Conservation (phyloP, 2,888 invertebrate species). For the Tetrapedia diversipes region DNA sequence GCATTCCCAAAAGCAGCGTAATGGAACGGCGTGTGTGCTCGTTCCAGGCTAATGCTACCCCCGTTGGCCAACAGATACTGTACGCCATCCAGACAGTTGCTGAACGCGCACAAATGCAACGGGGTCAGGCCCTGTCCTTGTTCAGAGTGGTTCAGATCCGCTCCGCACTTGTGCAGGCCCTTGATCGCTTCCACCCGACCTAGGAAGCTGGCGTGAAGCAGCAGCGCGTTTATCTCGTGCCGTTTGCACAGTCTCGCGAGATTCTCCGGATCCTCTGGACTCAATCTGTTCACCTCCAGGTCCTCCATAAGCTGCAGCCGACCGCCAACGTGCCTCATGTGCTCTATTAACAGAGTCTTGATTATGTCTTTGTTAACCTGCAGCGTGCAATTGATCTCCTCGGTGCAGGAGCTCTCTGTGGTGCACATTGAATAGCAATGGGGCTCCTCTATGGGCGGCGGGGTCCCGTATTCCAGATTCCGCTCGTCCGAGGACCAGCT, state of each 20-base stretch:
- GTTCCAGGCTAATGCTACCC: constrained; percentile 88
- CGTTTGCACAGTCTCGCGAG: constrained; percentile 86
- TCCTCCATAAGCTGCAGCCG: constrained; percentile 88
- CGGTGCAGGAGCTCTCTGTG: constrained; percentile 90
- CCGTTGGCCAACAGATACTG: constrained; percentile 88
- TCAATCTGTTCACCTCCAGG: constrained; percentile 88
- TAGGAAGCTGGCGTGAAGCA: constrained; percentile 90
- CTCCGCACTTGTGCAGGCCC: constrained; percentile 87
- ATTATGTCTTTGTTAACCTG: constrained; percentile 86
- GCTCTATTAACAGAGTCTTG: constrained; percentile 89
- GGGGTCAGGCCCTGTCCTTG: constrained; percentile 89
- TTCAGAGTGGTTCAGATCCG: constrained; percentile 88
- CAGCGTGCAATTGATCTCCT: constrained; percentile 79
- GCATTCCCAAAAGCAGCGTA: constrained; percentile 95
- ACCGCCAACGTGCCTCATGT: constrained; percentile 88
- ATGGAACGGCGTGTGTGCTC: constrained; percentile 92
- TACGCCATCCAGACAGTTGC: constrained; percentile 89
- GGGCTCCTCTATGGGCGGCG: constrained; percentile 89
- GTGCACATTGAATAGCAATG: constrained; percentile 88
- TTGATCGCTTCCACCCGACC: constrained; percentile 88
- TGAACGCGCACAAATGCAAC: constrained; percentile 90
- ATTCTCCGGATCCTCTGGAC: constrained; percentile 84
- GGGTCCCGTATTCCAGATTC: constrained; percentile 91
- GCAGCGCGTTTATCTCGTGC: constrained; percentile 88
- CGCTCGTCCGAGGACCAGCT: constrained; percentile 66